Conservation (phyloP, 2,888 invertebrate genomes). For the Parasteatoda lunata region DNA sequence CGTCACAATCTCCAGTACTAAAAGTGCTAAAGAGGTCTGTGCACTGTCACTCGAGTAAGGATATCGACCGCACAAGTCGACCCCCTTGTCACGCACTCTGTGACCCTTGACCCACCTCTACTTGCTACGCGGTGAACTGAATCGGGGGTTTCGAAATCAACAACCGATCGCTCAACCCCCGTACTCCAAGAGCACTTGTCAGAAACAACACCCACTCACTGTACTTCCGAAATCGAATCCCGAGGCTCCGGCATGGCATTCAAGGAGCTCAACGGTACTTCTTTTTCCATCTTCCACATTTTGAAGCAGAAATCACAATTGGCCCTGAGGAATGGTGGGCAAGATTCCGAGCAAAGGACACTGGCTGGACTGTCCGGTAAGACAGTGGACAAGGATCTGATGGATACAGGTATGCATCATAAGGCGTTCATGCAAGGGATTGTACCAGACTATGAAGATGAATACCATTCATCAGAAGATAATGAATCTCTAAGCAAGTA, state of each 20-base stretch:
- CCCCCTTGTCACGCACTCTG: constrained; percentile 51
- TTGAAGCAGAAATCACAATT: constrained; percentile 57
- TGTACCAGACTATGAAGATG: constrained; percentile 16
- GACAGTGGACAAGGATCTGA: not conserved
- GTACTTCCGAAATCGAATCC: constrained; percentile 22
- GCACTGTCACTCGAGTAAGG: constrained; percentile 46
- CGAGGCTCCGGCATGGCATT: constrained; percentile 42
- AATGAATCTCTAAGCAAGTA: constrained; percentile 32
- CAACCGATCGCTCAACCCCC: constrained; percentile 1
- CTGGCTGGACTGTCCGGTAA: not conserved
- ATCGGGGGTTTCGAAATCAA: not conserved
- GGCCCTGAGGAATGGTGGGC: constrained; percentile 15
- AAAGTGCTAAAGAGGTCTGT: constrained; percentile 64
- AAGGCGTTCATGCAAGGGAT: not conserved
- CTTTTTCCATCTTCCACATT: constrained; percentile 62
- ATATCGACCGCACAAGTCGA: constrained; percentile 64
- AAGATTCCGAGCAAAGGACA: constrained; percentile 4
- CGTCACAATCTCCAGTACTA: constrained; percentile 42
- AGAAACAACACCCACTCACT: constrained; percentile 12
- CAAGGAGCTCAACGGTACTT: constrained; percentile 49
- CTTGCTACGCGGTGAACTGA: constrained; percentile 19
- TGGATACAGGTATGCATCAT: not conserved
- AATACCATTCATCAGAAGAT: constrained; percentile 49
- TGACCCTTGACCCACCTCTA: constrained; percentile 21
- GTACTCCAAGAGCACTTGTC: constrained; percentile 7